A percentile compares a stretch with the other conserved stretches of the same genome.
Evolutionary conservation across 2,888 invertebrate species (phyloP).

Genomic region (Candidula unifasciata): DNA sequence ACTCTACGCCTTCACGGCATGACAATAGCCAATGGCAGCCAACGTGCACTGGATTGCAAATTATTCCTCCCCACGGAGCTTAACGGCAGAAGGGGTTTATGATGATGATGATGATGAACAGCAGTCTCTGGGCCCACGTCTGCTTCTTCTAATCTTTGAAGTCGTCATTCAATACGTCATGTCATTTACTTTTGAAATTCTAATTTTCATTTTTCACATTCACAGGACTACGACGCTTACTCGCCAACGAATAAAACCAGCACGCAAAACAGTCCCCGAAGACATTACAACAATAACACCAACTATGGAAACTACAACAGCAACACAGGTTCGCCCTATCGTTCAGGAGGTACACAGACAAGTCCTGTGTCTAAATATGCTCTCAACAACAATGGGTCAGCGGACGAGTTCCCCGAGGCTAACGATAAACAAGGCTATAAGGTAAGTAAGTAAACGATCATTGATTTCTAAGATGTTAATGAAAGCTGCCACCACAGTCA

Average conservation of each 20-base stretch:
- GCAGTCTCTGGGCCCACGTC: too few species aligned
- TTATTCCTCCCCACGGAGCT: too few species aligned
- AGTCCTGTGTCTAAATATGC: slow-evolving; percentile 30
- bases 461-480: background rate
- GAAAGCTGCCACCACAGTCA: too few species aligned
- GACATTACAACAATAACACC: slow-evolving; percentile 20
- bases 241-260: background rate
- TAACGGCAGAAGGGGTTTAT: too few species aligned
- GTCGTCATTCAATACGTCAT: too few species aligned
- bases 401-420: slow-evolving; percentile 40
- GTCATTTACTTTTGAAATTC: too few species aligned
- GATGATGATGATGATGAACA: too few species aligned
- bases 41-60: too few species aligned
- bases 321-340: background rate
- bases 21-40: too few species aligned
- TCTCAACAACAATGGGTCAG: slow-evolving; percentile 24
- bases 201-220: background rate
- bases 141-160: too few species aligned
- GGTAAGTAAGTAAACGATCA: slow-evolving; percentile 51
- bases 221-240: background rate
- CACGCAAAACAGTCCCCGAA: background rate
- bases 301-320: slow-evolving; percentile 35
- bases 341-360: background rate
- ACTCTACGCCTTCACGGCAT: too few species aligned
- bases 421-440: slow-evolving; percentile 62